A percentile compares a stretch with the other conserved stretches of the same genome.
These are phyloP conservation scores for Alca torda DNA, from an alignment of 2,797 vertebrate genomes.

Conservation along the genomic window DNA sequence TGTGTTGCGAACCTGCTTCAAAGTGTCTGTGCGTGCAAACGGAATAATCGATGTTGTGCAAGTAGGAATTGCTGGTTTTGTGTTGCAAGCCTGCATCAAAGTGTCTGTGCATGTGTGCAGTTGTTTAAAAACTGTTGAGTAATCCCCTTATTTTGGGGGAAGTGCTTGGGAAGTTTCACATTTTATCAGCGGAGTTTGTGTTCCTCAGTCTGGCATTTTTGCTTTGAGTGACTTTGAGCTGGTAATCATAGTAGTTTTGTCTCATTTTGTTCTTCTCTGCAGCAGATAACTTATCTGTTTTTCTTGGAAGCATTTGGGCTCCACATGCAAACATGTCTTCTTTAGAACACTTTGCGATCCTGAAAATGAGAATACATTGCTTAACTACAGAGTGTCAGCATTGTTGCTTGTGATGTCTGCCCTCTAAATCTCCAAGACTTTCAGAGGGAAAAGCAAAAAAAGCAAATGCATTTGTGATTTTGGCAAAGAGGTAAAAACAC, in stretches of 20 bases:
- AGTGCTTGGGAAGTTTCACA: neutral
- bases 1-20: neutral
- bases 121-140: neutral
- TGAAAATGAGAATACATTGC: slow-evolving; percentile 1
- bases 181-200: neutral
- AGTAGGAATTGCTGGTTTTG: neutral
- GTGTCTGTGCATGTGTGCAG: neutral
- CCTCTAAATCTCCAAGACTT: neutral
- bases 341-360: neutral
- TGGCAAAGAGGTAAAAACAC: neutral
- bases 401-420: neutral
- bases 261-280: neutral
- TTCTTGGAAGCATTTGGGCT: neutral
- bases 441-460: neutral
- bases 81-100: neutral
- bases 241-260: neutral
- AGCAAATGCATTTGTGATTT: neutral
- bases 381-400: neutral
- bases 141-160: neutral
- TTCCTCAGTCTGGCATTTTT: neutral
- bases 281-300: neutral
- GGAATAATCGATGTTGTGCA: accelerated
- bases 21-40: neutral
- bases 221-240: neutral
- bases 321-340: neutral